These are phyloP conservation scores for Drosophila pectinifera DNA, from an alignment of 1,140 invertebrate genomes.

Conservation along the genomic window DNA sequence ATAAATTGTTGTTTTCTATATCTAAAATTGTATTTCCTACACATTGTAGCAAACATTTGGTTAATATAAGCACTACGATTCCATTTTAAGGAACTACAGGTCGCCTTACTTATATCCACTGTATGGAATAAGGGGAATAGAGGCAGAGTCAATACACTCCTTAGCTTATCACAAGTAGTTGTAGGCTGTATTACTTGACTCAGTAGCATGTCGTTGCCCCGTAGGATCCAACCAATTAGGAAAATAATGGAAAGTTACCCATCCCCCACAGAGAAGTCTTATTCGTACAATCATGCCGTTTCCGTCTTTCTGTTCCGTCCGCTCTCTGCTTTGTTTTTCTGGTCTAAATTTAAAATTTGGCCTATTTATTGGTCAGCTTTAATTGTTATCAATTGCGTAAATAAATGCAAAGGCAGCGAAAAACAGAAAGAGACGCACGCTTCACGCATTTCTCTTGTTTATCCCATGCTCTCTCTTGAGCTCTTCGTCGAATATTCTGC, in stretches of 20 bases:
- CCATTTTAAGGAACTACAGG: background rate
- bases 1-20: no score
- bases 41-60: no score
- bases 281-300: no score
- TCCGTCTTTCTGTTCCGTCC: background rate
- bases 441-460: constrained; percentile 26
- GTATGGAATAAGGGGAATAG: background rate
- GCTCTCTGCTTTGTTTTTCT: constrained; percentile 22
- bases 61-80: background rate
- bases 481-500: constrained; percentile 42
- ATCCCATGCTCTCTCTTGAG: background rate
- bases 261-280: background rate
- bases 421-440: constrained; percentile 32
- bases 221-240: background rate
- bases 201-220: constrained; percentile 13
- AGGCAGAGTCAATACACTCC: background rate
- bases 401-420: constrained; percentile 44
- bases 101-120: background rate
- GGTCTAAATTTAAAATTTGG: constrained; percentile 79
- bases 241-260: constrained; percentile 8
- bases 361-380: constrained; percentile 67
- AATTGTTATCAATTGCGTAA: constrained; percentile 81
- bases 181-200: background rate
- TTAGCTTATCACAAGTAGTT: constrained; percentile 14
- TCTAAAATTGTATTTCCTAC: background rate